Conservation (phyloP, 2,113 vertebrate species). For the Corythoichthys haematopterus region DNA sequence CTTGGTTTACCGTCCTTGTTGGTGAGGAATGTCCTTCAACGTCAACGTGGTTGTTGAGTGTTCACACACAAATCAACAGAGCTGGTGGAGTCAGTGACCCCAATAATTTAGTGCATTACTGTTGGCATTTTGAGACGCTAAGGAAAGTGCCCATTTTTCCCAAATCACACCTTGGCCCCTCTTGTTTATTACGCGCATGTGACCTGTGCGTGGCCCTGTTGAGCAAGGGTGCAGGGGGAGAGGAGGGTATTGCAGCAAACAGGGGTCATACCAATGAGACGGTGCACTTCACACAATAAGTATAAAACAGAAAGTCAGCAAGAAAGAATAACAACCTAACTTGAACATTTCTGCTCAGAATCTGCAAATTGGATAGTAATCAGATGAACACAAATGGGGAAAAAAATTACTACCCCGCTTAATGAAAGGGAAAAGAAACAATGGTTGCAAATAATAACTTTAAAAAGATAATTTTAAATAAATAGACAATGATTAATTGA, state of each 20-base stretch:
- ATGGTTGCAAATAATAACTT: too few species aligned
- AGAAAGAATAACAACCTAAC: slow-evolving; percentile 36
- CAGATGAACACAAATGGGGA: neutral
- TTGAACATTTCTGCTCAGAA: slow-evolving; percentile 16
- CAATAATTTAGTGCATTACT: slow-evolving; percentile 77
- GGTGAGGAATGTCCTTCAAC: slow-evolving; percentile 74
- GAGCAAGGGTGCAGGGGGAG: slow-evolving; percentile 49
- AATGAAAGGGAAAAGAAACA: too few species aligned
- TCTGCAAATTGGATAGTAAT: slow-evolving; percentile 20
- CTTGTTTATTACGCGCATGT: slow-evolving; percentile 78
- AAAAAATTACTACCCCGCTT: neutral
- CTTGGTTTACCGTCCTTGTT: slow-evolving; percentile 70
- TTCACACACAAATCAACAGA: slow-evolving; percentile 76
- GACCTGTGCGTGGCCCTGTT: slow-evolving; percentile 67
- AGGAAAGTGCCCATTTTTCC: slow-evolving; percentile 67
- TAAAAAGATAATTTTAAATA: too few species aligned
- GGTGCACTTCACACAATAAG: slow-evolving; percentile 51
- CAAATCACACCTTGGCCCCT: slow-evolving; percentile 64
- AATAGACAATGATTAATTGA: too few species aligned
- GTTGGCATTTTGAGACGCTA: slow-evolving; percentile 66
- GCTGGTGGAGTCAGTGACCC: slow-evolving; percentile 74
- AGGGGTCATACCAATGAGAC: slow-evolving; percentile 75
- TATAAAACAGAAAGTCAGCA: slow-evolving; percentile 49
- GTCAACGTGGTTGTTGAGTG: slow-evolving; percentile 69
- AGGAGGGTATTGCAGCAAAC: slow-evolving; percentile 53